phyloP scores from a whole-genome alignment of 92 coral and sea anemone species.

The Palythoa caribaeorum region DNA sequence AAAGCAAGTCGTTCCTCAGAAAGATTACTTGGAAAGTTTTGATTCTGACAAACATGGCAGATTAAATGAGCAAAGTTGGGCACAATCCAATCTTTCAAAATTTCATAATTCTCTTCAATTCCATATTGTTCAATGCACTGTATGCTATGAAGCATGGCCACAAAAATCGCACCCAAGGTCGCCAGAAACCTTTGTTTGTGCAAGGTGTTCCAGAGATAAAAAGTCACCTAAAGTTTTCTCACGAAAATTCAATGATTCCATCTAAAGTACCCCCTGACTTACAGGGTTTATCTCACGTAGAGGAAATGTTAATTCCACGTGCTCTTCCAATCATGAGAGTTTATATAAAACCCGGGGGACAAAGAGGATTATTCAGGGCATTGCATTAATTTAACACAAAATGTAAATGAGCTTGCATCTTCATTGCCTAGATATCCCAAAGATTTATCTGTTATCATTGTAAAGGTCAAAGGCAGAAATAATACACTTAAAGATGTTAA shows the following conservation, averaged over 20 bases:
- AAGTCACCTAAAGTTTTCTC: slow-evolving; percentile 34
- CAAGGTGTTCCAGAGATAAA: slow-evolving; percentile 32
- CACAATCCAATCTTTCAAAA: slow-evolving; percentile 21
- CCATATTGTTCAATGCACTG: slow-evolving; percentile 7
- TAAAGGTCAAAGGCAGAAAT: slow-evolving; percentile 59
- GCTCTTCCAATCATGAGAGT: slow-evolving; percentile 69
- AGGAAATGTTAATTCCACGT: slow-evolving; percentile 49
- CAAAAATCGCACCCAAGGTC: slow-evolving; percentile 4
- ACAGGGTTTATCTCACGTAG: slow-evolving; percentile 41
- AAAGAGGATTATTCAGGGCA: slow-evolving; percentile 76
- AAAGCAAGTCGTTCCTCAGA: not conserved
- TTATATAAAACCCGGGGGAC: slow-evolving; percentile 76
- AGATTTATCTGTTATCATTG: slow-evolving; percentile 56
- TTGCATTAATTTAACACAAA: slow-evolving; percentile 73
- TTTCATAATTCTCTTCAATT: slow-evolving; percentile 38
- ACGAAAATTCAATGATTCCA: slow-evolving; percentile 28
- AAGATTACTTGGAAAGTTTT: not conserved
- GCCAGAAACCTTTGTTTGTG: slow-evolving; percentile 4
- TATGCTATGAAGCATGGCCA: slow-evolving; percentile 34
- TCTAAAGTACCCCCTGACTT: slow-evolving; percentile 35
- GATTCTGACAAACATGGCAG: slow-evolving; percentile 9
- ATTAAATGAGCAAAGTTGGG: slow-evolving; percentile 24
- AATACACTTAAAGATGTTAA: slow-evolving; percentile 49
- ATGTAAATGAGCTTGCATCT: slow-evolving; percentile 63
- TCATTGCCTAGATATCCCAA: slow-evolving; percentile 65